phyloP scores from a whole-genome alignment of 2,888 invertebrate species.

The Theristus sp. region DNA sequence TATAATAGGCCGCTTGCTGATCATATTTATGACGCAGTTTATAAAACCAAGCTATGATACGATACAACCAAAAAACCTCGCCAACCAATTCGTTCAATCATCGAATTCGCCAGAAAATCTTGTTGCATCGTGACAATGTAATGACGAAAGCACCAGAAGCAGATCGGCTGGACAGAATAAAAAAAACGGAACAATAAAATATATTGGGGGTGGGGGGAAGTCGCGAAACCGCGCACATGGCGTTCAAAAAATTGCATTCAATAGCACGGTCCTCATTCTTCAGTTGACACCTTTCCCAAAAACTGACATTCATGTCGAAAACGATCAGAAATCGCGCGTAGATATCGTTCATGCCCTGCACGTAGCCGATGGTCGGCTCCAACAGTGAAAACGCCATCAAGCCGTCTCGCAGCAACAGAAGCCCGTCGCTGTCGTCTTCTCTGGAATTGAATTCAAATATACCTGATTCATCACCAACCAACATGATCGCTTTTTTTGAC shows the following conservation, averaged over 20 bases:
- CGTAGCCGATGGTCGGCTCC: conserved; percentile 27
- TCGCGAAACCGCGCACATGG: not conserved
- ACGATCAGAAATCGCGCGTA: conserved; percentile 28
- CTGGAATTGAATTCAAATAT: not conserved
- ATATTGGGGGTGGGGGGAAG: too few species aligned
- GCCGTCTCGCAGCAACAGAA: conserved; percentile 25
- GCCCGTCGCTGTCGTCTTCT: conserved; percentile 15
- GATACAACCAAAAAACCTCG: conserved; percentile 1
- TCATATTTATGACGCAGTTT: too few species aligned
- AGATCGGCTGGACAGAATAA: conserved; percentile 21
- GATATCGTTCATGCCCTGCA: conserved; percentile 34
- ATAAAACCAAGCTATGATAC: not conserved
- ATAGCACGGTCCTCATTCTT: not conserved
- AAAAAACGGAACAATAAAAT: too few species aligned
- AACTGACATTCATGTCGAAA: conserved; percentile 24
- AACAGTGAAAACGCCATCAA: conserved; percentile 27
- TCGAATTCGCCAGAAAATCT: conserved; percentile 29
- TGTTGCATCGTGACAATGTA: conserved; percentile 26
- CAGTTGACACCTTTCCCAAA: too few species aligned
- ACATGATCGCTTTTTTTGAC: too few species aligned
- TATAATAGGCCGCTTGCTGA: too few species aligned
- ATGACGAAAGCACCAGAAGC: conserved; percentile 31
- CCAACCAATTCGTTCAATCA: conserved; percentile 30
- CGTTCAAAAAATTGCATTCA: not conserved
- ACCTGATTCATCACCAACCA: too few species aligned